Base-by-base conservation (phyloP, 1,140 invertebrate species). In the Pogonus chalceus region DNA sequence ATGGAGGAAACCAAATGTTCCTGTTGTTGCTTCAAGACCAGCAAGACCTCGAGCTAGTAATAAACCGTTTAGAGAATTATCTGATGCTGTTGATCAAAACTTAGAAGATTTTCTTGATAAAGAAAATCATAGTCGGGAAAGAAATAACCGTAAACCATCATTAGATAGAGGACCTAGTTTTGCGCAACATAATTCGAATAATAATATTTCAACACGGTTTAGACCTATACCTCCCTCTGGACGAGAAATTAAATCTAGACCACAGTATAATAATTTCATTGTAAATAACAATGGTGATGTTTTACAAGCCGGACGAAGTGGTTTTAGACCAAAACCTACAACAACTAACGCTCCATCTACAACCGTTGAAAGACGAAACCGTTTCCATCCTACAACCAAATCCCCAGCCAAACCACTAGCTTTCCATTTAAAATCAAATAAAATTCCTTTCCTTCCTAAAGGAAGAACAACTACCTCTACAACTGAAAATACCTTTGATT, bases 401-500 rank as follows among this genome's bases (percentile, higher is more conserved):
- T 31, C 57, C 4, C 57, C 61, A 12, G 47, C 20, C 7, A 56
- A 59, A 51, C 53, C 47, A 14, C 54, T 53, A 18, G 35, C 55
- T 0, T 62, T 61, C 51, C 58, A 63, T 47, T 37, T 63, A 18
- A 58, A 58, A 53, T 37, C 53, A 1, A 58, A 60, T 20, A 60
- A 64, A 55, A 55, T 53, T 12, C 51, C 22, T 0, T 65, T 65
- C 49, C 39, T 58, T 35, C 60, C 63, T 2, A 62, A 61, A 52
- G 39, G 37, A 23, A 20, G 22, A n/a, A 67, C 66, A 51, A 48
- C 58, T 66, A 16, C 65, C 59, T 59, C 61, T 68, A 72, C 73
- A 9, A 75, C 73, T 2, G 74, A 76, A 67, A 76, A 75, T 56
- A 75, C 71, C 23, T 66, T 74, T 57, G 72, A 77, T 60, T 67